Conservation (phyloP, 2,797 vertebrate genomes). For the Amblyraja radiata region DNA sequence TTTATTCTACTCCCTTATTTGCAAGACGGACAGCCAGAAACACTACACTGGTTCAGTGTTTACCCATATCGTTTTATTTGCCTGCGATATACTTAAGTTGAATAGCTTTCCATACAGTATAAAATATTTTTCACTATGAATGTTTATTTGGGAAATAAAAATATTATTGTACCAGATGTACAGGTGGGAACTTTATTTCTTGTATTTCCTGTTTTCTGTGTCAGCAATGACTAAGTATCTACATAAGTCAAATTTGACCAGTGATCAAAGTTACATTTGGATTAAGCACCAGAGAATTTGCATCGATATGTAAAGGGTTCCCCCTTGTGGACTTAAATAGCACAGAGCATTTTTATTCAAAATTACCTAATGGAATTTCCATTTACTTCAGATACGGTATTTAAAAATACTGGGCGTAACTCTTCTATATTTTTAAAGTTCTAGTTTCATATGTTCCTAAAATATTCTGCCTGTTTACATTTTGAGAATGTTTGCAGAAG, state of each 20-base stretch:
- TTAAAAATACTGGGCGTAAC: background rate
- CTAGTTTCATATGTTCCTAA: background rate
- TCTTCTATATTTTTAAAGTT: background rate
- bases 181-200: too few relatives aligned
- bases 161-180: background rate
- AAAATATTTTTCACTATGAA: background rate
- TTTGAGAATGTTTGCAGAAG: conserved; percentile 10
- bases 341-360: background rate
- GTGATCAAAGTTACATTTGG: background rate
- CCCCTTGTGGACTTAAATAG: background rate
- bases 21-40: background rate
- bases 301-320: conserved; percentile 2
- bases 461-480: background rate
- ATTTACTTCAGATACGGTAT: background rate
- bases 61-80: background rate
- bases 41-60: background rate
- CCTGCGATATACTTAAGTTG: background rate
- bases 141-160: background rate
- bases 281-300: background rate
- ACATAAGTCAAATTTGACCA: too few relatives aligned
- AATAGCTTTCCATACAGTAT: background rate
- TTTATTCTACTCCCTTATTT: background rate
- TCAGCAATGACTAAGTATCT: background rate
- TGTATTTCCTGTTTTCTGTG: background rate
- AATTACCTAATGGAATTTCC: background rate